These are phyloP conservation scores for Aspidiotus rigidus DNA, from an alignment of 2,888 invertebrate species.

Conservation along the genomic window DNA sequence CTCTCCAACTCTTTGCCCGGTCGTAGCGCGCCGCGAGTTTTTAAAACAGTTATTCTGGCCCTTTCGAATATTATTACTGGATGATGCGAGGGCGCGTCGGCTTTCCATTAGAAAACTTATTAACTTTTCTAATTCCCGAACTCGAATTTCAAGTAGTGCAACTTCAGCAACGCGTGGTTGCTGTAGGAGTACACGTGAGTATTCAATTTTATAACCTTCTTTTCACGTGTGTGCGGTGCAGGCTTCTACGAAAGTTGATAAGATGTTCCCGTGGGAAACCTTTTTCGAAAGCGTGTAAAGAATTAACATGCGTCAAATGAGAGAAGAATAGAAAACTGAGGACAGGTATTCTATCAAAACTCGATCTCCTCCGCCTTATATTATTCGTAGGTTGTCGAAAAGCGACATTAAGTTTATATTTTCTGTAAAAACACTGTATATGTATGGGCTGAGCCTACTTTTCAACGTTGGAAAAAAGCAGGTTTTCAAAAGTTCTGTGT, in stretches of 20 bases:
- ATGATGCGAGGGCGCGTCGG: not conserved
- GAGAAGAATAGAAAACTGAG: too few relatives aligned
- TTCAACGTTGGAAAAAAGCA: too few relatives aligned
- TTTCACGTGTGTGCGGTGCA: not conserved
- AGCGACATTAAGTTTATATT: too few relatives aligned
- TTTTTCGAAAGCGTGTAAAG: not conserved
- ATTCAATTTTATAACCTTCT: conserved; percentile 1
- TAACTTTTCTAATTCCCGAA: conserved; percentile 6
- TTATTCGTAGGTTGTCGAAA: too few relatives aligned
- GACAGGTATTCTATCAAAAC: too few relatives aligned
- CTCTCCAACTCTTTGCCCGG: conserved; percentile 5
- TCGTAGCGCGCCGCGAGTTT: not conserved
- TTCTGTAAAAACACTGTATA: too few relatives aligned
- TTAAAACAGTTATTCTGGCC: not conserved
- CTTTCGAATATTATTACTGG: not conserved
- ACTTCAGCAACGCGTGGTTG: not conserved
- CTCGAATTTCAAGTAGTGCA: not conserved
- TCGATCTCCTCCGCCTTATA: too few relatives aligned
- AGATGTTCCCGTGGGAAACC: not conserved
- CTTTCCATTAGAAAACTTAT: conserved; percentile 13
- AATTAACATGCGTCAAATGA: too few relatives aligned
- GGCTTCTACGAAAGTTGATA: not conserved
- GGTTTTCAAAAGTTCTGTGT: too few relatives aligned
- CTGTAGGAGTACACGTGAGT: not conserved
- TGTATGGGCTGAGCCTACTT: too few relatives aligned